phyloP scores from a whole-genome alignment of 2,888 invertebrate genomes.

The Pimpla rufipes region DNA sequence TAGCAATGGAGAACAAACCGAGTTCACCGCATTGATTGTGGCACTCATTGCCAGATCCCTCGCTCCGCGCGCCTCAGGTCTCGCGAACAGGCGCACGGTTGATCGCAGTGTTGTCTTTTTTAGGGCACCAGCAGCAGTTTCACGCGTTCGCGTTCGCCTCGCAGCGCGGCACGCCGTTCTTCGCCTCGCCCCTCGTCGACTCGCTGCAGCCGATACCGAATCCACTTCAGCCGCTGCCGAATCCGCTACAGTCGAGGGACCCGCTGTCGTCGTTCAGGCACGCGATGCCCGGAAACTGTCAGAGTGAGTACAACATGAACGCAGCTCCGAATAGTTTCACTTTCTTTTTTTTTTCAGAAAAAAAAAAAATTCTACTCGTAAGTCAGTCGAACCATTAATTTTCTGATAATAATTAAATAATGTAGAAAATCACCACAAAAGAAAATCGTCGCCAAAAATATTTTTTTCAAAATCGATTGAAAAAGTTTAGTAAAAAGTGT shows the following conservation, averaged over 20 bases:
- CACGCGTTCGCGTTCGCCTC: conserved; percentile 93
- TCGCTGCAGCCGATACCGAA: conserved; percentile 83
- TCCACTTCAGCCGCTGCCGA: conserved; percentile 83
- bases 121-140: conserved; percentile 98
- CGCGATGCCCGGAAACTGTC: conserved; percentile 96
- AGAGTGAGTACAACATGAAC: conserved; percentile 92
- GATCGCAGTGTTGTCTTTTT: conserved; percentile 93
- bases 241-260: conserved; percentile 90
- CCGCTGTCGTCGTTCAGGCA: conserved; percentile 95
- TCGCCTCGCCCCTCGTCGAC: conserved; percentile 83
- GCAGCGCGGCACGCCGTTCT: conserved; percentile 83
- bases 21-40: too few relatives aligned
- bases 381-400: too few relatives aligned
- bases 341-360: neutral
- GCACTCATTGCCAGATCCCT: conserved; percentile 32
- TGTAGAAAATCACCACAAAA: too few relatives aligned
- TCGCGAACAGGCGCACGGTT: conserved; percentile 87
- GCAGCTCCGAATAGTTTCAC: neutral
- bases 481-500: too few relatives aligned
- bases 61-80: conserved; percentile 81
- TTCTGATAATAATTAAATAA: too few relatives aligned
- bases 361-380: neutral
- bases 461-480: too few relatives aligned
- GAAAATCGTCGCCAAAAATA: too few relatives aligned
- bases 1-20: too few relatives aligned